Evolutionary conservation across 2,888 invertebrate species (phyloP).

Genomic region (Chrysina gloriosa): DNA sequence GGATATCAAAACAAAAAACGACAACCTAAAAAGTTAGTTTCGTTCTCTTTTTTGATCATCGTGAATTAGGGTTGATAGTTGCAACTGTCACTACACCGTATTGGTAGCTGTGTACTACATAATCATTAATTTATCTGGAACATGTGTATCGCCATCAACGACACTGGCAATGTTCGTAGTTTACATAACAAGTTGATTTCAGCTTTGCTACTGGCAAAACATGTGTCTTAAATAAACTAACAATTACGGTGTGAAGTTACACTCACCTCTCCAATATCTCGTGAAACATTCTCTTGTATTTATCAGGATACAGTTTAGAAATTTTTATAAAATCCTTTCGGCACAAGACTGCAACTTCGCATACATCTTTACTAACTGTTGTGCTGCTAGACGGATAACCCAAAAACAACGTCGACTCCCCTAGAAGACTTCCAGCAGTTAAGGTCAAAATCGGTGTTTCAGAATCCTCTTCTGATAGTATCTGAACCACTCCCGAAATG

Average conservation of each 20-base stretch:
- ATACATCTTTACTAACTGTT: constrained; percentile 49
- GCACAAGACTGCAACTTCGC: constrained; percentile 48
- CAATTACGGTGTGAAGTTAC: background rate
- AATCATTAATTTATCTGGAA: too few relatives aligned
- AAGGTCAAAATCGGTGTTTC: constrained; percentile 52
- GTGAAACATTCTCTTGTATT: constrained; percentile 35
- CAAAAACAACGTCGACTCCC: constrained; percentile 46
- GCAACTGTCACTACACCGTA: too few relatives aligned
- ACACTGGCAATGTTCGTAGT: too few relatives aligned
- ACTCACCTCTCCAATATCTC: constrained; percentile 5
- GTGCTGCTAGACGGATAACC: constrained; percentile 47
- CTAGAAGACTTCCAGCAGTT: constrained; percentile 50
- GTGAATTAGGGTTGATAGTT: too few relatives aligned
- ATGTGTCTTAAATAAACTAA: constrained; percentile 32
- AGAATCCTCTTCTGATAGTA: constrained; percentile 52
- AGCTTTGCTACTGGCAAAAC: too few relatives aligned
- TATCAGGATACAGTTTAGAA: constrained; percentile 45
- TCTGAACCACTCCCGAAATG: constrained; percentile 49
- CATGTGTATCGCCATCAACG: too few relatives aligned
- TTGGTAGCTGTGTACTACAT: too few relatives aligned
- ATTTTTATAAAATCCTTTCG: constrained; percentile 46
- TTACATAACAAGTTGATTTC: too few relatives aligned
- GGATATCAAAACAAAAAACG: too few relatives aligned
- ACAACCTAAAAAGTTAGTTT: too few relatives aligned
- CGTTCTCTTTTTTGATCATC: too few relatives aligned